These are phyloP conservation scores for Macaria notata DNA, from an alignment of 2,888 invertebrate genomes.

Conservation along the genomic window DNA sequence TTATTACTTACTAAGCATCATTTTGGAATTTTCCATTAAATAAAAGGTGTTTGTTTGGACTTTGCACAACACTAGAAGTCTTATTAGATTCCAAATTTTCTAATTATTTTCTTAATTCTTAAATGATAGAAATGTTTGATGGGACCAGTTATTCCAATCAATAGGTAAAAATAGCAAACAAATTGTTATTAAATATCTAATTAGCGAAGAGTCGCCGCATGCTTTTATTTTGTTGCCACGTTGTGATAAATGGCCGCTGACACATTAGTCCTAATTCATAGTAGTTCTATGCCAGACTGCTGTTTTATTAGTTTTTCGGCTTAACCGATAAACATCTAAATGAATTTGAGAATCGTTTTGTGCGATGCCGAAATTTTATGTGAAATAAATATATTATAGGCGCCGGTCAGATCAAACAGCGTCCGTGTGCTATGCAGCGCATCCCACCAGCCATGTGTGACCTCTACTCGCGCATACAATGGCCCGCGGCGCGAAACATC, in stretches of 20 bases:
- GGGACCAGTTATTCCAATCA: constrained; percentile 6
- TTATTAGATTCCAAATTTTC: no score
- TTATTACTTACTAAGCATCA: neutral
- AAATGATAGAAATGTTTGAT: neutral
- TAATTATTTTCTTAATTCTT: neutral
- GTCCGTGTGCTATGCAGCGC: constrained; percentile 37
- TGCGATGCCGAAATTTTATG: constrained; percentile 65
- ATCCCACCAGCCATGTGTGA: constrained; percentile 38
- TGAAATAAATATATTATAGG: constrained; percentile 61
- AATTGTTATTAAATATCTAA: constrained; percentile 17
- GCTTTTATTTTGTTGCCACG: constrained; percentile 28
- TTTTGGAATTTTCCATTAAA: no score
- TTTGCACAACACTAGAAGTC: no score
- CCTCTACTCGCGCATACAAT: constrained; percentile 34
- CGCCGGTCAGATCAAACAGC: constrained; percentile 67
- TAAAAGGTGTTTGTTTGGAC: no score
- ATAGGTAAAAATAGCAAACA: constrained; percentile 8
- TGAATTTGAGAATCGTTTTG: constrained; percentile 66
- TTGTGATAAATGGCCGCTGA: constrained; percentile 30
- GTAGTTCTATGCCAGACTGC: constrained; percentile 47
- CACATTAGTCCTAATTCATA: constrained; percentile 33
- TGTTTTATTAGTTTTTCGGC: constrained; percentile 68
- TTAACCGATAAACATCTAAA: constrained; percentile 76
- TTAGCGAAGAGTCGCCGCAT: constrained; percentile 18
- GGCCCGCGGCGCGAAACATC: constrained; percentile 35